Evolutionary conservation across 1,140 invertebrate species (phyloP).

Genomic region (Aradophagus sp.): DNA sequence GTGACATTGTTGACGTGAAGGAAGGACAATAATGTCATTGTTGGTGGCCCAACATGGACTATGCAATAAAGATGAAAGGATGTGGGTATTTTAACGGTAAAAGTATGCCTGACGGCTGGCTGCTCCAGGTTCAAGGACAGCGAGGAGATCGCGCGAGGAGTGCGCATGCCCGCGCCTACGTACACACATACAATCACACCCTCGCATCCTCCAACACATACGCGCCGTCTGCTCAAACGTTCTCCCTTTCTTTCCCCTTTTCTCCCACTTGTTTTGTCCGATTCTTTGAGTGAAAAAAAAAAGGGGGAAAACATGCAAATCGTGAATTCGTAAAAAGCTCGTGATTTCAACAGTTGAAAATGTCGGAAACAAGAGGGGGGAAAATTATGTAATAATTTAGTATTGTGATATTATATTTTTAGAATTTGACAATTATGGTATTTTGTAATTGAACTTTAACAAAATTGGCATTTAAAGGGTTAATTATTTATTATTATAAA

Average conservation of each 20-base stretch:
- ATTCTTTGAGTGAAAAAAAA: too few relatives aligned
- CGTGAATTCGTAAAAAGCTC: too few relatives aligned
- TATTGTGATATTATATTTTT: too few relatives aligned
- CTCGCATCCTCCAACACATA: slow-evolving; percentile 5
- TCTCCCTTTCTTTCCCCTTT: neutral
- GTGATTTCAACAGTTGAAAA: too few relatives aligned
- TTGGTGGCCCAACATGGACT: slow-evolving; percentile 41
- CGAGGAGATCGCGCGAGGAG: slow-evolving; percentile 26
- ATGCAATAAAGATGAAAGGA: slow-evolving; percentile 68
- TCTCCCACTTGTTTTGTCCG: neutral
- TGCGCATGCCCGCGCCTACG: slow-evolving; percentile 39
- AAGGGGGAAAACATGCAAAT: too few relatives aligned
- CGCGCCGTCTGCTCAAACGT: slow-evolving; percentile 5
- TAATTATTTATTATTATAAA: too few relatives aligned
- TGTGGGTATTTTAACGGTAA: slow-evolving; percentile 73
- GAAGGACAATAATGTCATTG: slow-evolving; percentile 53
- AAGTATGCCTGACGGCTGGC: slow-evolving; percentile 64
- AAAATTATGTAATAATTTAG: too few relatives aligned
- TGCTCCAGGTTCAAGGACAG: slow-evolving; percentile 69
- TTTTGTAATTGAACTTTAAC: too few relatives aligned
- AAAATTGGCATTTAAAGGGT: too few relatives aligned
- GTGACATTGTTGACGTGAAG: slow-evolving; percentile 48
- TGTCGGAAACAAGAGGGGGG: too few relatives aligned
- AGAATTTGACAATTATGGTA: too few relatives aligned
- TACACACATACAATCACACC: slow-evolving; percentile 15